Percentiles rank a stretch among this genome's conserved stretches.
phyloP scores from a whole-genome alignment of 2,113 vertebrate genomes.

The Tauraco erythrolophus region DNA sequence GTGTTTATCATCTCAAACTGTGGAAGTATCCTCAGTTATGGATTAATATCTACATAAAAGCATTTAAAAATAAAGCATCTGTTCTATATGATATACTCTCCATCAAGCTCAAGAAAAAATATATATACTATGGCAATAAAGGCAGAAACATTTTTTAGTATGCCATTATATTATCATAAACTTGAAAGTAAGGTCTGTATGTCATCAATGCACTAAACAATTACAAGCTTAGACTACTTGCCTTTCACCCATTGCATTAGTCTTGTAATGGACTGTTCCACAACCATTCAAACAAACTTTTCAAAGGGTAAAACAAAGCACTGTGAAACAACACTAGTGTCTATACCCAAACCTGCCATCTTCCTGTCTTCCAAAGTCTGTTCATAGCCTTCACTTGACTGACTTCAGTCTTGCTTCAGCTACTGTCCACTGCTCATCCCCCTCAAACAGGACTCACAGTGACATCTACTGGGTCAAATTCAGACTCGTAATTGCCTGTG shows the following conservation, averaged over 20 bases:
- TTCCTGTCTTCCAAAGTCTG: neutral
- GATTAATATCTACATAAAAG: neutral
- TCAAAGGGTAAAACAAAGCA: neutral
- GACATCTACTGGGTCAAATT: constrained; percentile 76
- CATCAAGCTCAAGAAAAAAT: neutral
- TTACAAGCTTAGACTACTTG: neutral
- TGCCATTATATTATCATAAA: neutral
- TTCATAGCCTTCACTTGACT: neutral
- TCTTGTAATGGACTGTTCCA: neutral
- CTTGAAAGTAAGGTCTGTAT: neutral
- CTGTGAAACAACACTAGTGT: neutral
- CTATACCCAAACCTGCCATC: neutral
- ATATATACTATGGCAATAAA: neutral
- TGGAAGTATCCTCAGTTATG: neutral
- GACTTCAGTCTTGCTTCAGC: neutral
- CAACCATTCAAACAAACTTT: neutral
- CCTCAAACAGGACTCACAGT: constrained; percentile 60
- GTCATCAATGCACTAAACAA: neutral
- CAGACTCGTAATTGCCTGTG: neutral
- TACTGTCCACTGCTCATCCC: constrained; percentile 4
- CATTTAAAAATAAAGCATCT: neutral
- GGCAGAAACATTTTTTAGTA: neutral
- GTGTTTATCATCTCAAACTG: neutral
- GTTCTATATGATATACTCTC: neutral
- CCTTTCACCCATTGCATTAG: neutral